These are phyloP conservation scores for Dermochelys coriacea DNA, from an alignment of 2,797 vertebrate species.

Conservation along the genomic window DNA sequence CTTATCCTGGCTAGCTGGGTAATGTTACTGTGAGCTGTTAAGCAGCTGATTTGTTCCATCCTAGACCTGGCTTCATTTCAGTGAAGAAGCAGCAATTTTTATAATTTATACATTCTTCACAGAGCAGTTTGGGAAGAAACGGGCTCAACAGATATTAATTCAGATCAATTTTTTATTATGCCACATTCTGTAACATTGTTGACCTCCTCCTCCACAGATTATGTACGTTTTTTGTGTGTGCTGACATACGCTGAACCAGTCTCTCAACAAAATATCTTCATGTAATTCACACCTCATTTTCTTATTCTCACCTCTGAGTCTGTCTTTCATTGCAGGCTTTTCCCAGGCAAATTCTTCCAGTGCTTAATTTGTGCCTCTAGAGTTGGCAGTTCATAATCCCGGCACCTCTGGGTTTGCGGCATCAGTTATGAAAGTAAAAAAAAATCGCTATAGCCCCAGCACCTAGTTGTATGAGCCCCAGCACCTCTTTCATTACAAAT, in stretches of 20 bases:
- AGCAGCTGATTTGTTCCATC: neutral
- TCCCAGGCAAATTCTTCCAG: neutral
- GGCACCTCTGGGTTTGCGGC: too few relatives aligned
- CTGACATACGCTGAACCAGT: neutral
- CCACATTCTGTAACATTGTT: neutral
- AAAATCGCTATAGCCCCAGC: too few relatives aligned
- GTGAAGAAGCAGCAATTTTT: neutral
- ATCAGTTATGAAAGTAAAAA: too few relatives aligned
- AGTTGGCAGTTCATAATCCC: too few relatives aligned
- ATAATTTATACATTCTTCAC: neutral
- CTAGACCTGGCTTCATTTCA: neutral
- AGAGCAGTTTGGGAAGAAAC: neutral
- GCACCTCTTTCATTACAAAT: too few relatives aligned
- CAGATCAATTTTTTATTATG: neutral
- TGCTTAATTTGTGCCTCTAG: too few relatives aligned
- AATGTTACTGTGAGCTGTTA: neutral
- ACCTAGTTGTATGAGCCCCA: too few relatives aligned
- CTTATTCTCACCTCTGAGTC: neutral
- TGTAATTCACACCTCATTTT: neutral
- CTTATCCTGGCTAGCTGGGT: neutral
- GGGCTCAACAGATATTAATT: neutral
- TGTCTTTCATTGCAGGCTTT: neutral
- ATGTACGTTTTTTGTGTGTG: neutral
- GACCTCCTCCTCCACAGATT: accelerated
- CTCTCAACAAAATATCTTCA: neutral